Evolutionary conservation across 2,888 invertebrate species (phyloP).

Genomic region (Miltochrista miniata): DNA sequence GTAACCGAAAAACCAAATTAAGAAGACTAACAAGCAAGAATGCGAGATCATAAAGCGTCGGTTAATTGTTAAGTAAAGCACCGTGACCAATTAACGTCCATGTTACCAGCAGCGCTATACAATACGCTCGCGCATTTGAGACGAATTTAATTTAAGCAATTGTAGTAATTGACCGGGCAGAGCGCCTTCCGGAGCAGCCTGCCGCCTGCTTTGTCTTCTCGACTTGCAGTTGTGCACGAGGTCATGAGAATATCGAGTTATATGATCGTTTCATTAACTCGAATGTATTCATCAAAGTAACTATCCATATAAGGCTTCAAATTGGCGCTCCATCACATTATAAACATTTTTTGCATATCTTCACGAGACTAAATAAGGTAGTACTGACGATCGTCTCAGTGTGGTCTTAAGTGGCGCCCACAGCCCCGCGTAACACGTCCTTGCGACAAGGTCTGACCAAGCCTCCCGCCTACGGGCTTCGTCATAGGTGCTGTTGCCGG

Average conservation of each 20-base stretch:
- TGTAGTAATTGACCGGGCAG: slow-evolving; percentile 76
- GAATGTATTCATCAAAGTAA: slow-evolving; percentile 1
- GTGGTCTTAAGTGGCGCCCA: slow-evolving; percentile 59
- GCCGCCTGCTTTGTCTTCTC: slow-evolving; percentile 57
- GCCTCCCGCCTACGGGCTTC: slow-evolving; percentile 65
- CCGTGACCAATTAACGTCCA: slow-evolving; percentile 78
- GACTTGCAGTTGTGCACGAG: slow-evolving; percentile 47
- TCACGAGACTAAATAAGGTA: slow-evolving; percentile 60
- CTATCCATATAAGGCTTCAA: slow-evolving; percentile 33
- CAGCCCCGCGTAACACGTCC: slow-evolving; percentile 60
- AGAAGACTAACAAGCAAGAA: slow-evolving; percentile 42
- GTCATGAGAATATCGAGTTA: slow-evolving; percentile 21
- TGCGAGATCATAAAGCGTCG: slow-evolving; percentile 52
- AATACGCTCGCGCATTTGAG: slow-evolving; percentile 62
- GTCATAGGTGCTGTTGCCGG: slow-evolving; percentile 22
- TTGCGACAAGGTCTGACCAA: slow-evolving; percentile 75
- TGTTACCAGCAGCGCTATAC: slow-evolving; percentile 49
- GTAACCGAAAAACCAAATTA: slow-evolving; percentile 29
- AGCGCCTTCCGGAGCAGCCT: slow-evolving; percentile 69
- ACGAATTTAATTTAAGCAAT: slow-evolving; percentile 81
- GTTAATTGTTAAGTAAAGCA: slow-evolving; percentile 76
- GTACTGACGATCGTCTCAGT: slow-evolving; percentile 53
- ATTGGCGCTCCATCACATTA: slow-evolving; percentile 21
- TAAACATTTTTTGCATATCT: slow-evolving; percentile 34
- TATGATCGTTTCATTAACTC: background rate